These are phyloP conservation scores for Sarcophaga rosellei DNA, from an alignment of 2,888 invertebrate species.

Conservation along the genomic window DNA sequence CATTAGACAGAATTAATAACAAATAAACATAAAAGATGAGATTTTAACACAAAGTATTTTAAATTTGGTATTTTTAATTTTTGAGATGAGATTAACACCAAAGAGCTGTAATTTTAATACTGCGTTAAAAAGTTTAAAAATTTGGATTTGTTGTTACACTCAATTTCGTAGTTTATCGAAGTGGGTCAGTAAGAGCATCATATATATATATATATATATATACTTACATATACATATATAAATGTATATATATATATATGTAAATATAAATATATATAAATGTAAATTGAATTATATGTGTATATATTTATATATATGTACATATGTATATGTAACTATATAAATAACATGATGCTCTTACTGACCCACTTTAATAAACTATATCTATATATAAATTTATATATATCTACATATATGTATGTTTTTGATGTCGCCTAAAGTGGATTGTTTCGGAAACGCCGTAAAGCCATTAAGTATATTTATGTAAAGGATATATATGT, in stretches of 20 bases:
- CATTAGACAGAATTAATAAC: slow-evolving; percentile 71
- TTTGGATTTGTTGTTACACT: too few species aligned
- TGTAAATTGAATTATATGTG: neutral
- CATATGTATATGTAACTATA: neutral
- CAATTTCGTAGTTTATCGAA: neutral
- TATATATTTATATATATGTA: neutral
- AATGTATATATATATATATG: neutral
- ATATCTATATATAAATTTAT: too few species aligned
- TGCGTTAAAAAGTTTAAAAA: too few species aligned
- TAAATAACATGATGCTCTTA: neutral
- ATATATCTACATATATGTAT: too few species aligned
- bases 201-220: neutral
- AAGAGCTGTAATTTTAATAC: too few species aligned
- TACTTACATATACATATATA: neutral
- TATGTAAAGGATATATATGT: too few species aligned
- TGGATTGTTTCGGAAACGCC: too few species aligned
- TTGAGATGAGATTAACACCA: too few species aligned
- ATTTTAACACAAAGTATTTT: slow-evolving; percentile 74
- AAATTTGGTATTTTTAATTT: slow-evolving; percentile 26
- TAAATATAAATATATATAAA: neutral
- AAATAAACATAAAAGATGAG: slow-evolving; percentile 73
- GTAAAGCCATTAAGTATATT: too few species aligned
- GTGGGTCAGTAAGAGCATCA: neutral
- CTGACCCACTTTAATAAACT: too few species aligned
- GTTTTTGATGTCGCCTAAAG: too few species aligned